Base-by-base conservation (phyloP, 1,140 invertebrate genomes). In the Drosophila bocki region DNA sequence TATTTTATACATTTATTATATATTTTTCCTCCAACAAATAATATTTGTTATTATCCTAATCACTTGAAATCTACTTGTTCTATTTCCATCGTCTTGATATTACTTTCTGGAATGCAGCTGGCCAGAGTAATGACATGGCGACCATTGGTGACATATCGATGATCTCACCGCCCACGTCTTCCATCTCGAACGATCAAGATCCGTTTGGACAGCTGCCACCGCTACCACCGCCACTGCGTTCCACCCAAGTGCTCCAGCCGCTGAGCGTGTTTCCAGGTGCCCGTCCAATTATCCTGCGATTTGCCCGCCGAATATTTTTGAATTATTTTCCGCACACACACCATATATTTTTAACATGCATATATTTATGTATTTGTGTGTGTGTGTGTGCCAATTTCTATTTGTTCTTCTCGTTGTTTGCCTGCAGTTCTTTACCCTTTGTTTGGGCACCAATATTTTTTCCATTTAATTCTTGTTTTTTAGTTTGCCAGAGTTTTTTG, bases 261-360 rank as follows among this genome's bases (percentile, higher is more conserved):
- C 82, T 93, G 83, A 91, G 91, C 83, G 92, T 92, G 79, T 93
- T 93, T 93, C 92, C 92, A 93, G 92, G 92, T 93, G 90, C 75
- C 42, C n/a, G 4, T n/a, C 13, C 62, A 62, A 44, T 65, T 65
- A 62, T 45, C 42, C 59, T 59, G 41, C 41, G n/a, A 60, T 39
- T 17, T 58, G 7, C 35, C 37, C 17, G 45, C 13, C 9, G 22
- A 44, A 50, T 60, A 32, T 26, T 48, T 67, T 44, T 44, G 39
- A 62, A 62, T 65, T 65, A 62, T 58, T 65, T 64, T 63, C 19
- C 58, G 26, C 54, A 77, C 53, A 56, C 33, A 54, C 37, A 39
- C 5, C 37, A 50, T 48, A 54, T 54, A 54, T 5, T 15, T 54
- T 37, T 22, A n/a, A 33, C 35, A 60, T 64, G 22, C 26, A 41